Percentiles rank a stretch among this genome's conserved stretches.
These are phyloP conservation scores for Ptilonorhynchus violaceus DNA, from an alignment of 2,113 vertebrate genomes.

Conservation along the genomic window DNA sequence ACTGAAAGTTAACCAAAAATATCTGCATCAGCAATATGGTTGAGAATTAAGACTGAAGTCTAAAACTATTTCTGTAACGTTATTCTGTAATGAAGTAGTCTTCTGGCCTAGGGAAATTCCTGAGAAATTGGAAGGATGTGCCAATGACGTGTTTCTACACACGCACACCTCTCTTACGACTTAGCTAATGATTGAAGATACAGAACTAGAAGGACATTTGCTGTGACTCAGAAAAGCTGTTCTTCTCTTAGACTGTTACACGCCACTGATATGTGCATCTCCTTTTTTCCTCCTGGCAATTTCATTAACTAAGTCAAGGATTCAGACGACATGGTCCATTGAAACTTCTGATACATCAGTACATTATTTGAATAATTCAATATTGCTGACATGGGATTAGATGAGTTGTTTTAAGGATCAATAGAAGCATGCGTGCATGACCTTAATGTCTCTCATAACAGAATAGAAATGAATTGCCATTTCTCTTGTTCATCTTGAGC, in stretches of 20 bases:
- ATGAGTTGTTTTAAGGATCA: background rate
- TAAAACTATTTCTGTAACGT: background rate
- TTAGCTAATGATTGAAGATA: background rate
- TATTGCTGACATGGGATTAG: background rate
- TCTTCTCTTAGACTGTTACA: background rate
- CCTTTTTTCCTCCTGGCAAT: background rate
- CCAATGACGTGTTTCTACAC: background rate
- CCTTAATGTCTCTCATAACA: background rate
- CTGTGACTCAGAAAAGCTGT: background rate
- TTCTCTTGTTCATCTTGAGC: background rate
- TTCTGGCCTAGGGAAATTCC: background rate
- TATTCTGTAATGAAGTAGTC: background rate
- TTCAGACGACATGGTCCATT: background rate
- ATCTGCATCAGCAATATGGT: background rate
- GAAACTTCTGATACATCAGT: background rate
- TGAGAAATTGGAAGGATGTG: background rate
- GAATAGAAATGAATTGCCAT: background rate
- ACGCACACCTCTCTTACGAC: background rate
- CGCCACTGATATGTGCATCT: background rate
- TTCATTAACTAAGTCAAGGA: background rate
- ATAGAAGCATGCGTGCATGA: accelerated
- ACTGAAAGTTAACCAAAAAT: background rate
- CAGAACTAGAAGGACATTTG: background rate
- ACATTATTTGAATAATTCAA: background rate
- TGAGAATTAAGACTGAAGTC: background rate